These are phyloP conservation scores for Odontamblyopus rebecca DNA, from an alignment of 2,797 vertebrate genomes.

Conservation along the genomic window DNA sequence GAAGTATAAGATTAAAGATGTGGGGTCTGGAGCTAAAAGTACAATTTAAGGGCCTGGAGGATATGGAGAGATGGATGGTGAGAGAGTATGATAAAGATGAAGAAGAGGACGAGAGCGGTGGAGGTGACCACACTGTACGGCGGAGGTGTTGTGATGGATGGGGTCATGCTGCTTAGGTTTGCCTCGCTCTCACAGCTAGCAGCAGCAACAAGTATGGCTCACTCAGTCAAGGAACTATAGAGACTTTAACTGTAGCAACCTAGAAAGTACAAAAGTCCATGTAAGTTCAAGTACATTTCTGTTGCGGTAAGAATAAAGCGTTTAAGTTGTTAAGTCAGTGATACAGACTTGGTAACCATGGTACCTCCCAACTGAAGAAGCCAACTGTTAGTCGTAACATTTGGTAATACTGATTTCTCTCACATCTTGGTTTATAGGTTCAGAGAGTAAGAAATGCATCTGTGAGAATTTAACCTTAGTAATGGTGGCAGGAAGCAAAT, in stretches of 20 bases:
- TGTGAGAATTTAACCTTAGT: no score
- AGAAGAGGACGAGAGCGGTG: slow-evolving; percentile 48
- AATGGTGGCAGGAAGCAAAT: no score
- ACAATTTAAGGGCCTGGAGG: slow-evolving; percentile 29
- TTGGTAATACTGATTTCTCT: no score
- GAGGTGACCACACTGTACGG: slow-evolving; percentile 68
- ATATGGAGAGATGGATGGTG: slow-evolving; percentile 54
- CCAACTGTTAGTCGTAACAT: no score
- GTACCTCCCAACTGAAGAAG: no score
- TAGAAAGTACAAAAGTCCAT: neutral
- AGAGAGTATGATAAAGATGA: slow-evolving; percentile 60
- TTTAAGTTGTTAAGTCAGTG: no score
- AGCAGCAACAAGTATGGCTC: slow-evolving; percentile 23
- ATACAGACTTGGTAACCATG: no score
- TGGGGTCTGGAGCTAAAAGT: slow-evolving; percentile 35
- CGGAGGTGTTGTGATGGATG: slow-evolving; percentile 72
- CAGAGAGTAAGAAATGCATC: no score
- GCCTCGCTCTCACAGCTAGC: slow-evolving; percentile 19
- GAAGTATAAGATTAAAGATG: slow-evolving; percentile 48
- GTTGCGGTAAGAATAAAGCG: no score
- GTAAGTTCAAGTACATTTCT: no score
- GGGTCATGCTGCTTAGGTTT: slow-evolving; percentile 48
- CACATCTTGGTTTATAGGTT: no score
- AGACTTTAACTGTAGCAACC: neutral
- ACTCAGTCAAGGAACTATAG: slow-evolving; percentile 14